A percentile compares a stretch with the other conserved stretches of the same genome.
phyloP scores from a whole-genome alignment of 1,140 invertebrate genomes.

The Potamilus streckersoni region DNA sequence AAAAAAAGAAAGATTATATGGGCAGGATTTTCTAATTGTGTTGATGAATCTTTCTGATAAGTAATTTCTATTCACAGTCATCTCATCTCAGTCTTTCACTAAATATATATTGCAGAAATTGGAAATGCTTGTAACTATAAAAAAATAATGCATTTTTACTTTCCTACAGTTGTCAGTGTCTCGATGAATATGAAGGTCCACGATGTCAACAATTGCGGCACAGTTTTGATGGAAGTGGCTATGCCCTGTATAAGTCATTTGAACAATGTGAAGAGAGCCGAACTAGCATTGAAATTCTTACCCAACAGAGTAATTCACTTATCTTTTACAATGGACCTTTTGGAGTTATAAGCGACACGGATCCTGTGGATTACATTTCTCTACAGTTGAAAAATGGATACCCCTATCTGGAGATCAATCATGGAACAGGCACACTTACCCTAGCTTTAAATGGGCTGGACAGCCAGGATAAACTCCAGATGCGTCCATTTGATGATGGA shows the following conservation, averaged over 20 bases:
- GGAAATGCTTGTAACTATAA: too few relatives aligned
- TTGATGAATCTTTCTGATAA: too few relatives aligned
- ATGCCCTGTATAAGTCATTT: slow-evolving; percentile 92
- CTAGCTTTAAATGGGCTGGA: slow-evolving; percentile 78
- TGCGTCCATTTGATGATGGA: slow-evolving; percentile 81
- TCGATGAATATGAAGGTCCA: slow-evolving; percentile 90
- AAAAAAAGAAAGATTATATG: too few relatives aligned
- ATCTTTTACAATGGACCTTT: slow-evolving; percentile 97
- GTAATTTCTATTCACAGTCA: too few relatives aligned
- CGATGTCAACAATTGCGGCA: slow-evolving; percentile 94
- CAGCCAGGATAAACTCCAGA: slow-evolving; percentile 7
- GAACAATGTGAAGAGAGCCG: slow-evolving; percentile 97
- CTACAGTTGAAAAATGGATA: slow-evolving; percentile 91
- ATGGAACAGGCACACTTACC: slow-evolving; percentile 86
- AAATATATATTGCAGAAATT: too few relatives aligned
- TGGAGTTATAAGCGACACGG: slow-evolving; percentile 69
- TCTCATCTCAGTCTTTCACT: too few relatives aligned
- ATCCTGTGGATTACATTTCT: slow-evolving; percentile 85
- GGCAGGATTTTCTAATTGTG: too few relatives aligned
- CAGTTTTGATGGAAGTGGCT: slow-evolving; percentile 81
- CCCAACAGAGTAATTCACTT: slow-evolving; percentile 84
- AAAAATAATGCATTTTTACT: neutral
- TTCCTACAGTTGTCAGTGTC: slow-evolving; percentile 83
- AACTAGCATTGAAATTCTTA: slow-evolving; percentile 94
- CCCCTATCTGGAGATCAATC: slow-evolving; percentile 90